phyloP scores from a whole-genome alignment of 2,888 invertebrate genomes.

The Sesamia inferens region DNA sequence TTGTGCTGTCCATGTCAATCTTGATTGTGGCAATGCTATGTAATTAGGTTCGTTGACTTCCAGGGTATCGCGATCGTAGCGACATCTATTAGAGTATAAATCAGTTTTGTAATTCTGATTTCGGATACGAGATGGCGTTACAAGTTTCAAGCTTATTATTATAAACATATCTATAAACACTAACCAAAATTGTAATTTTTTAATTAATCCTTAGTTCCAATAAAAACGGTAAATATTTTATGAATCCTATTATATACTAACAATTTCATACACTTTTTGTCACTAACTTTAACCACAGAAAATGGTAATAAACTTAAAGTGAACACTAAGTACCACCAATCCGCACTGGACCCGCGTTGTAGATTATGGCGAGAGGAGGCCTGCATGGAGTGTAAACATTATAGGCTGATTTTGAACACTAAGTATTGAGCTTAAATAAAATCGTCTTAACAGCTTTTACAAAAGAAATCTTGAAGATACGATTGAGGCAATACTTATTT shows the following conservation, averaged over 20 bases:
- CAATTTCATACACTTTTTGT: too few relatives aligned
- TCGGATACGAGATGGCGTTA: slow-evolving; percentile 43
- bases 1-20: slow-evolving; percentile 64
- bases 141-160: neutral
- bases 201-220: too few relatives aligned
- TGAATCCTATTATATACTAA: too few relatives aligned
- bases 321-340: too few relatives aligned
- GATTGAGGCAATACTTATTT: slow-evolving; percentile 2
- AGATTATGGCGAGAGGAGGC: too few relatives aligned
- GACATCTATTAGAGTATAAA: slow-evolving; percentile 51
- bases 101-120: slow-evolving; percentile 30
- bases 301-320: too few relatives aligned
- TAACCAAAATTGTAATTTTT: too few relatives aligned
- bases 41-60: slow-evolving; percentile 58
- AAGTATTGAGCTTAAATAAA: slow-evolving; percentile 2
- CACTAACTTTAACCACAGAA: too few relatives aligned
- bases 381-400: too few relatives aligned
- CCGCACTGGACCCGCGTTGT: too few relatives aligned
- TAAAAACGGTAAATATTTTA: too few relatives aligned
- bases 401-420: neutral
- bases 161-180: too few relatives aligned
- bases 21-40: slow-evolving; percentile 53
- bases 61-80: slow-evolving; percentile 38
- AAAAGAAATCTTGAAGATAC: neutral
- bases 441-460: neutral